A percentile compares a stretch with the other conserved stretches of the same genome.
Conservation (phyloP, 2,113 vertebrate genomes). For the Muntiacus muntjak region DNA sequence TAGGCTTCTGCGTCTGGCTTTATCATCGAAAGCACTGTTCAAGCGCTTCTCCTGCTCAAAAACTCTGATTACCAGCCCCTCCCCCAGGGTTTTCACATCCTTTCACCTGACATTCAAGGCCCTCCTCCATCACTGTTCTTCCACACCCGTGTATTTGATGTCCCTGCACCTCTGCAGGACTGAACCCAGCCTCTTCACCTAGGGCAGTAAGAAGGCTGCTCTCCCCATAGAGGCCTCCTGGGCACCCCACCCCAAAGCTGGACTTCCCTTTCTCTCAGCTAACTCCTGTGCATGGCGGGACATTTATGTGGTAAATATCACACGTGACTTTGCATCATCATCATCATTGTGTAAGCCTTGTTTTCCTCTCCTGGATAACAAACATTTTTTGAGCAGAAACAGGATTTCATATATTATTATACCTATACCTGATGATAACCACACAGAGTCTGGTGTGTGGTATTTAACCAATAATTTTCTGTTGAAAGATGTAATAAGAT, state of each 20-base stretch:
- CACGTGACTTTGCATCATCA: background rate
- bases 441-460: background rate
- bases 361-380: background rate
- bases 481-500: background rate
- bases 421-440: fast-evolving
- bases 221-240: background rate
- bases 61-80: background rate
- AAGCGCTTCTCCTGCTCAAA: background rate
- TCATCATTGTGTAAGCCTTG: background rate
- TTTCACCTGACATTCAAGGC: background rate
- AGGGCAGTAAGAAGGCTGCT: background rate
- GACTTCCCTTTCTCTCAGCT: background rate
- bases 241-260: background rate
- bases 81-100: background rate
- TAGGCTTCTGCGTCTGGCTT: background rate
- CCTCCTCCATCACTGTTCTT: background rate
- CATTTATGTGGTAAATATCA: background rate
- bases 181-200: background rate
- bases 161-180: background rate
- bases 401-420: background rate
- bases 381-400: background rate
- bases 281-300: background rate
- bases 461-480: background rate
- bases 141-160: background rate
- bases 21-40: background rate